phyloP scores from a whole-genome alignment of 2,888 invertebrate genomes.

The Bibio marci region DNA sequence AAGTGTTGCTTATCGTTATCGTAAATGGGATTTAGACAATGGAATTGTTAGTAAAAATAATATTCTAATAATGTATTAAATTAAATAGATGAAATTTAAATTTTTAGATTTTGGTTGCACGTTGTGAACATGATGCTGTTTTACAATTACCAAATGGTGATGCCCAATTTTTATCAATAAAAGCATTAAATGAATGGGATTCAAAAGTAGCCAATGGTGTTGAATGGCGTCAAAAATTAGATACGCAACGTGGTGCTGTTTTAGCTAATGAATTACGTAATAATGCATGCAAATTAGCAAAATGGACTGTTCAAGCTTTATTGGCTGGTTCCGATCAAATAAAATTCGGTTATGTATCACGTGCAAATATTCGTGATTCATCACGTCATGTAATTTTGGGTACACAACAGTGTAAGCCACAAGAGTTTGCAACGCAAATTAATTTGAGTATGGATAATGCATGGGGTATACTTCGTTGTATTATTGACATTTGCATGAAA shows the following conservation, averaged over 20 bases:
- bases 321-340: conserved; percentile 93
- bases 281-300: conserved; percentile 98
- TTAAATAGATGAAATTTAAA: conserved; percentile 1
- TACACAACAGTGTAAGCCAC: conserved; percentile 94
- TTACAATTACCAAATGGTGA: conserved; percentile 75
- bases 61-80: not conserved
- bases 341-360: conserved; percentile 98
- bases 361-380: conserved; percentile 82
- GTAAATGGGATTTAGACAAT: conserved; percentile 92
- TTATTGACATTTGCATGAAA: conserved; percentile 93
- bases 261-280: conserved; percentile 95
- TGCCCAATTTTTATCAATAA: conserved; percentile 83
- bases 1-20: conserved; percentile 90
- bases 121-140: conserved; percentile 96
- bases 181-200: conserved; percentile 99
- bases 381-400: conserved; percentile 92
- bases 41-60: conserved; percentile 51
- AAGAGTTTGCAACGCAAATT: conserved; percentile 96
- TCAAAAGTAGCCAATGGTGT: conserved; percentile 89
- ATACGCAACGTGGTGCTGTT: conserved; percentile 95
- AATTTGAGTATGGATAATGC: conserved; percentile 99
- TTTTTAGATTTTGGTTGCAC: conserved; percentile 56
- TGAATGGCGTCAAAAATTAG: conserved; percentile 96
- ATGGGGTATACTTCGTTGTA: conserved; percentile 95
- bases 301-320: conserved; percentile 93